Base-by-base conservation (phyloP, 2,888 invertebrate species). In the Tachina lurida region DNA sequence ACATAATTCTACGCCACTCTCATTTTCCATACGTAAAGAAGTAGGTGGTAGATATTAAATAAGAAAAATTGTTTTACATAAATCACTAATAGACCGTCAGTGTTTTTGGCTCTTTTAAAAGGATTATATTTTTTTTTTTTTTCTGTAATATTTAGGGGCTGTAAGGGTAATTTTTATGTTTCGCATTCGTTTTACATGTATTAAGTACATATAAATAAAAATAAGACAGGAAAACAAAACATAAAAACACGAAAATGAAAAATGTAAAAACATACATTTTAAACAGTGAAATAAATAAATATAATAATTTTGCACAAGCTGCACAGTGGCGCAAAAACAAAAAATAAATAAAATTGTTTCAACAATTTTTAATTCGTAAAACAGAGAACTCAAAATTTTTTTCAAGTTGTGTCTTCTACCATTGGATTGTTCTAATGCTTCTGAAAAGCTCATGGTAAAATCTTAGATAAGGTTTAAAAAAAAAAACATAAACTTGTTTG, bases 181-280 rank as follows among this genome's bases (percentile, higher is more conserved):
- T 56, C 9, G 2, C 22, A 4, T 31, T 19, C 13, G 41, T 62
- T 47, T 19, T 49, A 52, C 43, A 54, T 60, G 65, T 83, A 73
- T 67, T 60, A 60, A 60, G 75, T 79, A 79, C 45, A 70, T 52
- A 74, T 63, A 52, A 75, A 70, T 70, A 47, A 4, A 54, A 9
- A 31, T 22, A 22, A 58, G 71, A 10, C 31, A 17, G n/a, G 2
- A 12, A 10, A 68, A 56, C 47, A 74, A 31, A 31, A 31, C 4
- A 31, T 31, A 31, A 31, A 31, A 31, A 78, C 60, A 68, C 74
- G 77, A 77, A 85, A 80, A 85, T 85, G 81, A 82, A 81, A 85
- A 70, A 85, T 82, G 60, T 41, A 49, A 65, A 76, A 85, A 85
- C 74, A 85, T 82, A 74, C 78, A 85, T 82, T 75, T 70, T 45